Base-by-base conservation (phyloP, 2,113 vertebrate genomes). In the Bostrychus sinensis region DNA sequence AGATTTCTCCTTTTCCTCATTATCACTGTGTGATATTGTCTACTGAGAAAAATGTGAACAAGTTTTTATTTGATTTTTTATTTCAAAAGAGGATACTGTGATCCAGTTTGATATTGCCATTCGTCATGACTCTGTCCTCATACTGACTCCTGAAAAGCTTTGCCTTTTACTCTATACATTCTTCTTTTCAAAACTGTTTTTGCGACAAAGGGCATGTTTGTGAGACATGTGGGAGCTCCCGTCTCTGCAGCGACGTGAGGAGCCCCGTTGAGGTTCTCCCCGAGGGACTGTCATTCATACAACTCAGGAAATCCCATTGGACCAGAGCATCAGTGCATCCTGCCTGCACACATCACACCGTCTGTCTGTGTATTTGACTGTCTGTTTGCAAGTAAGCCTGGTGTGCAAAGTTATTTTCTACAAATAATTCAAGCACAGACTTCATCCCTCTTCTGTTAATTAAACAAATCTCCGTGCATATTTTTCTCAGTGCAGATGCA, bases 1-100 rank as follows among this genome's bases (percentile, higher is more conserved):
- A 91, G 81, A 84, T 86, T 89, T 84, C 75, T 85, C 81, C 72
- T 80, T 88, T 86, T 90, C 84, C 87, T 87, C 34, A 82, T 92
- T 91, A 90, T 90, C 89, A 89, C 88, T 91, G 88, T 90, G 89
- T 91, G 90, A 92, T 90, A 91, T 90, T 80, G 87, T 91, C 87
- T 86, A 83, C 72, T 82, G 80, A 79, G 87, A 82, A 86, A 84
- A 83, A 89, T 82, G 82, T 90, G 78, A 89, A 89, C 14, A 81
- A 53, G 22, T 57, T 62, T 79, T 61, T 51, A 70, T 68, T 74
- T 48, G 16, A 26, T 71, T 66, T 87, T 79, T 61, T 5, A 45
- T 75, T 78, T 88, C 50, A 72, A 80, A 86, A 90, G 82, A 86
- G 83, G 77, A 89, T 83, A 86, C 88, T 89, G 86, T 91, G 86